Percentiles rank a stretch among this genome's conserved stretches.
phyloP scores from a whole-genome alignment of 2,797 vertebrate species.

The Cyclopterus lumpus region DNA sequence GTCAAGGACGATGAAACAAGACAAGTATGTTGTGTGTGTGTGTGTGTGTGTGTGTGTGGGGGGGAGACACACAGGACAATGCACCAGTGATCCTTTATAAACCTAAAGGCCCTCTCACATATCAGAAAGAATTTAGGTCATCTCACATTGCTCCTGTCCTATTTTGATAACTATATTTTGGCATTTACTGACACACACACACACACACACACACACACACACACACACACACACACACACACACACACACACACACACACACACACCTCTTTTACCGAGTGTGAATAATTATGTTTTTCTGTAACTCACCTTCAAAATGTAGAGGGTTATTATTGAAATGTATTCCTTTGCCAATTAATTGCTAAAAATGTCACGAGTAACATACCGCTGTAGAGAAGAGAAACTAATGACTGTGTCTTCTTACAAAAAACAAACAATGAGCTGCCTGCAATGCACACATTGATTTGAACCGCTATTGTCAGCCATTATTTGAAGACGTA shows the following conservation, averaged over 20 bases:
- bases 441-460: neutral
- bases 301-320: slow-evolving; percentile 17
- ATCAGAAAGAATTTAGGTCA: slow-evolving; percentile 31
- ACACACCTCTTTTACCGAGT: neutral
- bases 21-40: slow-evolving; percentile 28
- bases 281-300: slow-evolving; percentile 11
- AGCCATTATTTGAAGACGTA: slow-evolving; percentile 7
- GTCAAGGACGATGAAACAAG: slow-evolving; percentile 69
- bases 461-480: slow-evolving; percentile 1
- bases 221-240: slow-evolving; percentile 8
- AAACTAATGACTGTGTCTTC: slow-evolving; percentile 32
- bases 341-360: slow-evolving; percentile 34
- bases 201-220: slow-evolving; percentile 8
- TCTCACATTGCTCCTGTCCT: slow-evolving; percentile 7
- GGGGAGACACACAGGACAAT: slow-evolving; percentile 15
- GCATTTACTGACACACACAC: slow-evolving; percentile 18
- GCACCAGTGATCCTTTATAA: slow-evolving; percentile 30
- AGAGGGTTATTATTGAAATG: slow-evolving; percentile 24
- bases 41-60: slow-evolving; percentile 32
- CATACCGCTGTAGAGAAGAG: slow-evolving; percentile 25
- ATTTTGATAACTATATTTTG: slow-evolving; percentile 22
- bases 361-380: slow-evolving; percentile 34
- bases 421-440: slow-evolving; percentile 19
- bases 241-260: neutral
- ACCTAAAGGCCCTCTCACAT: slow-evolving; percentile 25